Evolutionary conservation across 2,113 vertebrate species (phyloP).

Genomic region (Ictalurus punctatus): DNA sequence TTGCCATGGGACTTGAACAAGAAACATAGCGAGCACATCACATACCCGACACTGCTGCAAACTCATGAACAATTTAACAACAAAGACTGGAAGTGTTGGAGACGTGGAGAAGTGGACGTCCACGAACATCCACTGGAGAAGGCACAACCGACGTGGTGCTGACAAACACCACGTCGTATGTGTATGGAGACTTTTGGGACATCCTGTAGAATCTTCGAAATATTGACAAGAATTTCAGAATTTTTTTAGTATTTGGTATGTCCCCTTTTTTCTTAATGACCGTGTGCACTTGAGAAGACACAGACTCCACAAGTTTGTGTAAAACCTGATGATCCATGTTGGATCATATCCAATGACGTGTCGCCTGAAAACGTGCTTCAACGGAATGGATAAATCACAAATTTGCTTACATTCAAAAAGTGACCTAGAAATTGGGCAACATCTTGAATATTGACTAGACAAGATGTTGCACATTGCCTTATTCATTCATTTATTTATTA

Average conservation of each 20-base stretch:
- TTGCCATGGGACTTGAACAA: too few relatives aligned
- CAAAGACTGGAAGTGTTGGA: too few relatives aligned
- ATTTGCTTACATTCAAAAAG: not conserved
- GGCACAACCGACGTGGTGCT: too few relatives aligned
- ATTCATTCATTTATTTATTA: not conserved
- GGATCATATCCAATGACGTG: not conserved
- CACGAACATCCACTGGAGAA: too few relatives aligned
- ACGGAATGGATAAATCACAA: not conserved
- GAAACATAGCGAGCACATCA: too few relatives aligned
- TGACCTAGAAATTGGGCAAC: not conserved
- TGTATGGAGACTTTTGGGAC: too few relatives aligned
- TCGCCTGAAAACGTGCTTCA: not conserved
- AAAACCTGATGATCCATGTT: not conserved
- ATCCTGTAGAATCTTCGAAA: not conserved
- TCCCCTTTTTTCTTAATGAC: not conserved
- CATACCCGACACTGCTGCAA: too few relatives aligned
- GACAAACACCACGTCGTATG: too few relatives aligned
- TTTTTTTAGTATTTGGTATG: not conserved
- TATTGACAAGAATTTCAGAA: not conserved
- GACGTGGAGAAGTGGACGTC: too few relatives aligned
- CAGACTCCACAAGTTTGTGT: not conserved
- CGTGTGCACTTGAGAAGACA: not conserved
- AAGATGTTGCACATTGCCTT: not conserved
- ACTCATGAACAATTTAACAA: too few relatives aligned
- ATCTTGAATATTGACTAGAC: not conserved